Evolutionary conservation across 2,888 invertebrate species (phyloP).

Genomic region (Latheticus oryzae): DNA sequence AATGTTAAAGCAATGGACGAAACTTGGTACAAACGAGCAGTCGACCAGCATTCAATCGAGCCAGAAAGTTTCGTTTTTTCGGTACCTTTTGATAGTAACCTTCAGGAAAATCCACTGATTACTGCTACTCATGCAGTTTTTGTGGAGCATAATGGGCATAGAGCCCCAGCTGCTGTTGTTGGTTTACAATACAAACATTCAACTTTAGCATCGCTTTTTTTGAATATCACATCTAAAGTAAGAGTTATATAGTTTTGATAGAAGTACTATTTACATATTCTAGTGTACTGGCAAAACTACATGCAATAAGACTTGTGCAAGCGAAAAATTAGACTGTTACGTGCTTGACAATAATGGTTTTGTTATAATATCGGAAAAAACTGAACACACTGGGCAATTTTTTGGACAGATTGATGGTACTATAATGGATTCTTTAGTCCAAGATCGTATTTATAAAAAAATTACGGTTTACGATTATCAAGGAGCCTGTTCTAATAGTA

Average conservation of each 20-base stretch:
- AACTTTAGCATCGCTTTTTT: conserved; percentile 83
- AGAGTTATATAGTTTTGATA: conserved; percentile 51
- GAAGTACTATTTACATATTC: conserved; percentile 47
- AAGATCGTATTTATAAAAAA: conserved; percentile 90
- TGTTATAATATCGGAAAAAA: conserved; percentile 89
- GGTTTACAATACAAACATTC: conserved; percentile 89
- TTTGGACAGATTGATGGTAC: conserved; percentile 95
- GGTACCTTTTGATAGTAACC: conserved; percentile 79
- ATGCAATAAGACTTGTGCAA: conserved; percentile 87
- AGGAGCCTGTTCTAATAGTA: conserved; percentile 82
- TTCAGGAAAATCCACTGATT: conserved; percentile 73
- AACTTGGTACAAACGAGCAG: conserved; percentile 90
- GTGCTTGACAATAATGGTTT: conserved; percentile 95
- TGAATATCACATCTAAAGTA: conserved; percentile 88
- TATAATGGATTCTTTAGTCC: conserved; percentile 92
- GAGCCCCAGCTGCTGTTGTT: conserved; percentile 92
- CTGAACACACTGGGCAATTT: conserved; percentile 89
- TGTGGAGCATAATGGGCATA: conserved; percentile 83
- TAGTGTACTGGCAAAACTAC: conserved; percentile 78
- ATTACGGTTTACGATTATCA: conserved; percentile 91
- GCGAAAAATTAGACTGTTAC: conserved; percentile 90
- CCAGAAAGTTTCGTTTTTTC: conserved; percentile 93
- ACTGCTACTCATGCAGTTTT: conserved; percentile 94
- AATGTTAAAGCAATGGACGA: conserved; percentile 87
- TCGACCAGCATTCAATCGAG: conserved; percentile 88